Conservation (phyloP, 92 coral and sea anemone genomes). For the Scolanthus callimorphus region DNA sequence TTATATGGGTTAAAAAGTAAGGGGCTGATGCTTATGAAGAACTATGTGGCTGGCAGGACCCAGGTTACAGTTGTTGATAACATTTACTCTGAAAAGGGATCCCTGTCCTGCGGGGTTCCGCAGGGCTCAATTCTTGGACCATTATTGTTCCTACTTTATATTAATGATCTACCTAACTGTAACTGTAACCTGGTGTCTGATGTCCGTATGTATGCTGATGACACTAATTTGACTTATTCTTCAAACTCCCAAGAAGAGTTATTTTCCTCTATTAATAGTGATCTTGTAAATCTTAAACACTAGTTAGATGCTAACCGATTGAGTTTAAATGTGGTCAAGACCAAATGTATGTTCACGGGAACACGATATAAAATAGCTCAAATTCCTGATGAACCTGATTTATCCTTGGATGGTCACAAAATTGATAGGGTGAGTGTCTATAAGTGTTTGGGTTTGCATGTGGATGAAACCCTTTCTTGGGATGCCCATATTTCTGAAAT, state of each 20-base stretch:
- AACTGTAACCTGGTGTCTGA: no score
- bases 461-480: slow-evolving; percentile 14
- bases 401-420: slow-evolving; percentile 2
- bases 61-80: no score
- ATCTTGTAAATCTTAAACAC: slow-evolving; percentile 12
- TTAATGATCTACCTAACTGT: no score
- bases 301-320: slow-evolving; percentile 18
- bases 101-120: no score
- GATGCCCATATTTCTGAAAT: slow-evolving; percentile 14
- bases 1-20: no score
- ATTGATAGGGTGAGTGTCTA: slow-evolving; percentile 23
- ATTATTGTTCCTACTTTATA: no score
- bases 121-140: no score
- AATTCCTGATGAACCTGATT: slow-evolving; percentile 15
- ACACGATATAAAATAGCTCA: slow-evolving; percentile 9
- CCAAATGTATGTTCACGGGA: slow-evolving; percentile 23
- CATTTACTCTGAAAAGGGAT: no score
- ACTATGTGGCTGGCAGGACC: no score
- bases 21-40: no score
- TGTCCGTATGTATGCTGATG: no score
- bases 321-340: slow-evolving; percentile 24
- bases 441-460: slow-evolving; percentile 14
- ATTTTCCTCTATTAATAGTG: slow-evolving; percentile 13
- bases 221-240: no score
- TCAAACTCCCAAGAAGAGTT: background rate